Evolutionary conservation across 2,797 vertebrate genomes (phyloP), one percentile per base, ranked within the genome.

Genomic region (Sebastes itinus): DNA sequence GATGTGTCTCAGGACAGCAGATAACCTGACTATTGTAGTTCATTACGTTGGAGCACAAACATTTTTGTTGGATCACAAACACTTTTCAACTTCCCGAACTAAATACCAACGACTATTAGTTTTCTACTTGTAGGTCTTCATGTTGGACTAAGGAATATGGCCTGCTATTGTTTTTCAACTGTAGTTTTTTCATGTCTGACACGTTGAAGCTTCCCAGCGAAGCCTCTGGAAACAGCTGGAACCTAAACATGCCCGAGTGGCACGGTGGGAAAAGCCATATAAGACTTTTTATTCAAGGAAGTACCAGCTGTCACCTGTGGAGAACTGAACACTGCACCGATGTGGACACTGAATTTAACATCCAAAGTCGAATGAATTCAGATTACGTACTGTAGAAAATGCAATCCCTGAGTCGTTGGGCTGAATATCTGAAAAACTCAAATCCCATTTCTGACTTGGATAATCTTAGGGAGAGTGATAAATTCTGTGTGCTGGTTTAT

Each of bases 1-100:
- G 90, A 90, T 28, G 85, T 93, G 66, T 93, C 92, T 85, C 92
- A 94, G 86, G 95, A 96, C 87, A 92, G 94, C 93, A 95, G 92
- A 93, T 92, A 90, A 92, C 93, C 59, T 7, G 63, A 86, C 69
- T 69, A 4, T 46, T 75, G 65, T 67, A 63, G 65, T 38, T 70
- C 9, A 69, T 78, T 35, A 38, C 4, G 16, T 72, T 67, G 75
- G 71, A 74, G 75, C 58, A 70, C 84, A 83, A 64, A 56, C 8
- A 12, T 54, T 78, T 77, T 55, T 54, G 13, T 23, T 55, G 71
- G 74, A 75, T n/a, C 14, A n/a, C 66, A 75, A 59, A 74, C 30
- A 52, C 72, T 80, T 81, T 85, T 63, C 46, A 81, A 72, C 67
- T 82, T 78, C 52, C 65, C 56, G 63, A 77, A 56, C 56, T 81